Conservation (phyloP, 2,113 vertebrate species). For the Equus przewalskii region DNA sequence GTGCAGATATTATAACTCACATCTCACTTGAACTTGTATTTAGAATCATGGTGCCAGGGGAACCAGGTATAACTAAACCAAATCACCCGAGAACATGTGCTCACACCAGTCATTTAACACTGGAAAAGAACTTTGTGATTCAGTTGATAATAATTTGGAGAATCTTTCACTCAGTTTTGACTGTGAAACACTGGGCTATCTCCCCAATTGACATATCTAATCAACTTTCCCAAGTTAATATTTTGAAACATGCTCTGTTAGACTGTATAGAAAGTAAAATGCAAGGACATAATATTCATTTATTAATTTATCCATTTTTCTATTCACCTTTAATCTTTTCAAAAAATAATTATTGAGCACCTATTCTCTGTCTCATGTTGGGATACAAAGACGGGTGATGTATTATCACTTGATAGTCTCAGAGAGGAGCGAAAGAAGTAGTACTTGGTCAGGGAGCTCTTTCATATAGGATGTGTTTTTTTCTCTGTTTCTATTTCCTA, state of each 20-base stretch:
- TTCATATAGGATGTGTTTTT: neutral
- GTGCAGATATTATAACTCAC: neutral
- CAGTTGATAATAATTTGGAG: neutral
- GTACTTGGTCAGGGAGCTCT: neutral
- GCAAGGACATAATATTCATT: neutral
- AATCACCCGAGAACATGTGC: too few species aligned
- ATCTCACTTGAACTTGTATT: neutral
- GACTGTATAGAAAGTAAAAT: neutral
- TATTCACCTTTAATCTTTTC: neutral
- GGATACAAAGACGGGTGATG: neutral
- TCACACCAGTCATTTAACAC: neutral
- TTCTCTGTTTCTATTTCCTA: neutral
- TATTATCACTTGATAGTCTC: neutral
- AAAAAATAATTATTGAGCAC: neutral
- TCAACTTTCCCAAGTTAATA: neutral
- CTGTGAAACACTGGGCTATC: neutral
- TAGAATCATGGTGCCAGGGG: neutral
- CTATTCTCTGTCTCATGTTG: neutral
- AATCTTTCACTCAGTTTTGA: neutral
- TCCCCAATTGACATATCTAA: neutral
- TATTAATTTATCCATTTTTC: neutral
- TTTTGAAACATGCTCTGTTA: neutral
- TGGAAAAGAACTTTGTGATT: neutral
- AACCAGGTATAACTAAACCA: neutral
- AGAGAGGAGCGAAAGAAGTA: neutral